Base-by-base conservation (phyloP, 2,888 invertebrate genomes). In the Chrysolina americana region DNA sequence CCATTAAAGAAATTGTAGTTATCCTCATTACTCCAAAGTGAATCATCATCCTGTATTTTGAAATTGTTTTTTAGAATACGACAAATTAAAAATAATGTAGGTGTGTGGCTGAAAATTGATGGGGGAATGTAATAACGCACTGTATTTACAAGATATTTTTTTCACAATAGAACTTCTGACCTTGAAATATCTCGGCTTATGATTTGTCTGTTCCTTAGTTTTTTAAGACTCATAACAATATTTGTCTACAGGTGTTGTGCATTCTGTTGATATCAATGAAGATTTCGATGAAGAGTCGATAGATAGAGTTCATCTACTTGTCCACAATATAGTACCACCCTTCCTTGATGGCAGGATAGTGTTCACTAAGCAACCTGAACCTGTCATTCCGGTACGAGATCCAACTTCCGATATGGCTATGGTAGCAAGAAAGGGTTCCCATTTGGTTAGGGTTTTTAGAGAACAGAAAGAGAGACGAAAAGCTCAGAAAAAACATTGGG, bases 401-500 rank as follows among this genome's bases (percentile, higher is more conserved):
- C 96, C 98, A 0, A 98, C 98, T 1, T 96, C 96, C 0, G 99
- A 99, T 84, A 98, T 99, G 97, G 99, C 99, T 0, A 89, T 98
- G 64, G 94, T 97, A 69, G 95, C 99, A 0, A 92, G 98, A 4
- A 99, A 98, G 88, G 99, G 99, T 0, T 97, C 96, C 0, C 93
- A 94, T 2, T 89, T 97, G 5, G 99, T 99, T 0, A 92, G 96
- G 76, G 93, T 94, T 0, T 97, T 94, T 87, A 92, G 99, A 69
- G 99, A 99, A 86, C 97, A 98, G 86, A 98, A 98, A 85, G 99
- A 99, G 86, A 90, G 98, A n/a, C 92, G 94, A 71, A 97, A 96
- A 86, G 98, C 98, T 0, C 99, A 99, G 87, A 98, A 98, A 87
- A 99, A 99, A 86, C 98, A 99, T 86, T 99, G 99, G 99, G 98